A percentile compares a stretch with the other conserved stretches of the same genome.
phyloP scores from a whole-genome alignment of 2,888 invertebrate species.

The Pardosa pseudoannulata region DNA sequence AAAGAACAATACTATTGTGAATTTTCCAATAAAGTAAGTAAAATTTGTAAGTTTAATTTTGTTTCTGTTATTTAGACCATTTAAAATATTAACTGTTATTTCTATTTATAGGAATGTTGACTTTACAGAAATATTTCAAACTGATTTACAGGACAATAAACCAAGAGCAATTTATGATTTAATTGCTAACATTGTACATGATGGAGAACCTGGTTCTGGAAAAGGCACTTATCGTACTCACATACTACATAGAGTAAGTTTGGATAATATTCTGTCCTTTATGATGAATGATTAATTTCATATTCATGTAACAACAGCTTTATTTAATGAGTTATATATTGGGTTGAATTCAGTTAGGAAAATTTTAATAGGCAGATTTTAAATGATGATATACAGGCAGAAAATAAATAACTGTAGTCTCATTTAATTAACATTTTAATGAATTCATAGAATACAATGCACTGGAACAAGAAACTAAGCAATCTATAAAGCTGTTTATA shows the following conservation, averaged over 20 bases:
- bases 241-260: slow-evolving; percentile 85
- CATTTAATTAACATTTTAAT: no score
- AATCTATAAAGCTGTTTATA: no score
- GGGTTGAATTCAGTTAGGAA: no score
- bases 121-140: slow-evolving; percentile 94
- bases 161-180: slow-evolving; percentile 93
- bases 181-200: slow-evolving; percentile 99
- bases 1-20: slow-evolving; percentile 99
- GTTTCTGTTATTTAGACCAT: background rate
- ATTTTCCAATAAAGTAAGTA: slow-evolving; percentile 98
- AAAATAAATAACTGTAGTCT: no score
- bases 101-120: slow-evolving; percentile 89
- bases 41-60: no score
- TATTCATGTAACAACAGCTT: no score
- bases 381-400: no score
- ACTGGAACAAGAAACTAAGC: no score
- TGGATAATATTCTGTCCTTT: background rate
- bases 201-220: slow-evolving; percentile 89
- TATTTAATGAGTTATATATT: no score
- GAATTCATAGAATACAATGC: no score
- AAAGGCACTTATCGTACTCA: slow-evolving; percentile 97
- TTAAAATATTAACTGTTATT: background rate
- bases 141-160: slow-evolving; percentile 84
- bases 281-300: no score
- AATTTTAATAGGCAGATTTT: no score